Evolutionary conservation across 2,888 invertebrate species (phyloP), one percentile per base, ranked within the genome.

Genomic region (Eumerus sabulonum): DNA sequence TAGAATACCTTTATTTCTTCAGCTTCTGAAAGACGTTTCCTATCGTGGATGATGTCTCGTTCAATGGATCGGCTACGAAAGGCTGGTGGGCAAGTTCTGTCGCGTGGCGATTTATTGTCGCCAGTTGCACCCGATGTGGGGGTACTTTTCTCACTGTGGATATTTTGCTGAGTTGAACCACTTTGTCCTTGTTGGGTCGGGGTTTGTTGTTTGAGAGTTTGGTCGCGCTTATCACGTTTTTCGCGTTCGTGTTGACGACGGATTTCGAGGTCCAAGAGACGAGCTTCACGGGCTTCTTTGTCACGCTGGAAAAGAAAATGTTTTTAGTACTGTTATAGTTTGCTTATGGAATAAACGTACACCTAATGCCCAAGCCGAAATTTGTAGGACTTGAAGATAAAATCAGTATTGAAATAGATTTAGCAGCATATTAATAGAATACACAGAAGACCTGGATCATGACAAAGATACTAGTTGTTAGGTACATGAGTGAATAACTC

Each of bases 201-300:
- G 11, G 82, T 76, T 4, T 87, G 86, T 0, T 87, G 86, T 1
- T 86, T 85, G 67, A 87, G 86, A 4, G 86, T 86, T 70, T 88
- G 87, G 77, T 88, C 86, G 50, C 85, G 85, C 79, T 87, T 86
- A 4, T 27, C 27, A 4, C 27, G 27, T 82, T 87, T 86, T 83
- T 88, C 88, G 66, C 88, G 87, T 84, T 88, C 87, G 81, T 88
- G 88, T 81, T 88, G 87, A 18, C 88, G 87, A 14, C 89, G 85
- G 71, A 89, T 89, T 83, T 89, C 89, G 82, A 88, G 86, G 84
- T 89, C 88, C 81, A 89, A 84, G 82, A 89, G 85, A 76, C 89
- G 87, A 74, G 89, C 88, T 85, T 89, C 89, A 51, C 88, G 87
- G 74, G 87, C 87, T 82, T 89, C 89, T 82, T 88, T 88, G 81